These are phyloP conservation scores for Lutraria rhynchaena DNA, from an alignment of 1,140 invertebrate species.

Conservation along the genomic window DNA sequence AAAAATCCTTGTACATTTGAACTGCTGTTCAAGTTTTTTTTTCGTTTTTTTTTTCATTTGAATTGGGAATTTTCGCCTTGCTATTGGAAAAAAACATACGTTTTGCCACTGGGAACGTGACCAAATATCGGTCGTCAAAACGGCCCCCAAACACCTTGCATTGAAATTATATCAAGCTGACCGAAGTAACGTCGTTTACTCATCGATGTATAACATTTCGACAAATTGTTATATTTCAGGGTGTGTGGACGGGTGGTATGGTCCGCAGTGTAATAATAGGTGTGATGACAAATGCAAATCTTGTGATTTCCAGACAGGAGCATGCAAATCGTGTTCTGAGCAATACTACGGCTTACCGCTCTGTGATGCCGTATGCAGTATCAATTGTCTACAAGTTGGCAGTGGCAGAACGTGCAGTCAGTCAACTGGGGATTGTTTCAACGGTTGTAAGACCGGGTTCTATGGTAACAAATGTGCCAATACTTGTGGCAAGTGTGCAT, in stretches of 20 bases:
- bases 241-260: slow-evolving; percentile 36
- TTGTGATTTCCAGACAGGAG: slow-evolving; percentile 9
- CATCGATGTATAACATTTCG: no score
- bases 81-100: no score
- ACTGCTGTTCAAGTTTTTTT: no score
- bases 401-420: slow-evolving; percentile 8
- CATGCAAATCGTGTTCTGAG: slow-evolving; percentile 1
- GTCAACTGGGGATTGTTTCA: slow-evolving; percentile 1
- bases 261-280: slow-evolving; percentile 4
- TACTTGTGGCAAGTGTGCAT: slow-evolving; percentile 20
- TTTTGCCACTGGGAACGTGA: no score
- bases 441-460: slow-evolving; percentile 13
- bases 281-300: slow-evolving; percentile 33
- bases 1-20: no score
- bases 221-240: slow-evolving; percentile 21
- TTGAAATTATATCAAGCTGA: no score
- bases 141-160: no score
- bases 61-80: no score
- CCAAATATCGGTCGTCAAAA: no score
- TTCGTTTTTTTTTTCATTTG: no score
- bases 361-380: slow-evolving; percentile 19
- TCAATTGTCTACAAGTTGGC: background rate
- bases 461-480: background rate
- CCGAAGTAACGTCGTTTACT: no score
- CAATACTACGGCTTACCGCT: slow-evolving; percentile 12